Base-by-base conservation (phyloP, 2,888 invertebrate genomes). In the Netelia fuscicornis region DNA sequence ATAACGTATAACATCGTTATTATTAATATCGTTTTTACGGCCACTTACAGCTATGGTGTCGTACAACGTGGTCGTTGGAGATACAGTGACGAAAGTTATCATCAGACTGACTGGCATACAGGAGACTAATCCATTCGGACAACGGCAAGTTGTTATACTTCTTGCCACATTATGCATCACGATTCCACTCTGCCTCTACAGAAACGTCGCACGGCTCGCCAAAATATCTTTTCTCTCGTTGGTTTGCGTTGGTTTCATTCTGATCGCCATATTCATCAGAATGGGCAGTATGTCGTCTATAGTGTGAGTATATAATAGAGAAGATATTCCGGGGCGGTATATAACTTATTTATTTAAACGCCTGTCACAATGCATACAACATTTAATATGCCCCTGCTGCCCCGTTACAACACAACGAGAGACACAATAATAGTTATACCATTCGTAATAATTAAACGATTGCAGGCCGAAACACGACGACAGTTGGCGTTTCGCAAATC, bases 51-150 rank as follows among this genome's bases (percentile, higher is more conserved):
- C 97, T 9, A 97, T 98, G 97, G 97, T 97, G 83, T 97, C 97
- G 81, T 98, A 98, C 94, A 98, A 98, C 93, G 96, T 98, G 20
- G 97, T 97, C 23, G 97, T 98, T 44, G 98, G 97, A 23, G 98
- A 98, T 92, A 98, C 97, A 0, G 95, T 97, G 62, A 97, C 97
- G 17, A 97, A 97, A 94, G 97, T 98, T 20, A 94, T 97, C 79
- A 95, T 96, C n/a, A 95, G 97, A 85, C 94, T 97, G 72, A 96
- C 96, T 13, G 95, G 95, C 71, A 94, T 95, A 48, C 92, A 94
- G 2, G 93, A 94, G 60, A 94, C 94, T 60, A 95, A 95, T 17
- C 90, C 96, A 62, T 94, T 96, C 78, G 96, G 95, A 10, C 95
- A 95, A 89, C 94, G 97, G 42, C 95, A 96, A 91, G 94, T 96